A percentile compares a stretch with the other conserved stretches of the same genome.
Evolutionary conservation across 2,113 vertebrate genomes (phyloP).

Genomic region (Aviceda subcristata): DNA sequence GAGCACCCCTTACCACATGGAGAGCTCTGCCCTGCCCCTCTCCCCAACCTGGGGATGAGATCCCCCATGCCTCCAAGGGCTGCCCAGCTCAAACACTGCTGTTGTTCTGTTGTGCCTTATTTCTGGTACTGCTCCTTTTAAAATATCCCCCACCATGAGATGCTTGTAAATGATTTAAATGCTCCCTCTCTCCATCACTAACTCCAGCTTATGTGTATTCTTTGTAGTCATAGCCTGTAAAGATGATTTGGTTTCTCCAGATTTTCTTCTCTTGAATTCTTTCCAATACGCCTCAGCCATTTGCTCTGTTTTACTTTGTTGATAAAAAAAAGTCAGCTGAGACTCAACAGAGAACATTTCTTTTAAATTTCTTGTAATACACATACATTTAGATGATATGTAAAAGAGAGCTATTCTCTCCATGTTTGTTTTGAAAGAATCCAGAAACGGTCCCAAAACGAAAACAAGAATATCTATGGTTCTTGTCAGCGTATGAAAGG

Average conservation of each 20-base stretch:
- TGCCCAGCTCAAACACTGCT: background rate
- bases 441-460: slow-evolving; percentile 23
- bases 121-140: background rate
- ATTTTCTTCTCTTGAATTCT: slow-evolving; percentile 42
- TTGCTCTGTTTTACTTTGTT: slow-evolving; percentile 57
- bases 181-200: background rate
- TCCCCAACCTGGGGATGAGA: background rate
- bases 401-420: slow-evolving; percentile 13
- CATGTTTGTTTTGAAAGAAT: slow-evolving; percentile 44
- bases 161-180: background rate
- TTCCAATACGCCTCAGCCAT: slow-evolving; percentile 16
- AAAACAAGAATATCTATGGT: slow-evolving; percentile 24
- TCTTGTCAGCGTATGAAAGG: slow-evolving; percentile 16
- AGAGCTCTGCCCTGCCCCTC: background rate
- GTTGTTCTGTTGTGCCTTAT: background rate
- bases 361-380: slow-evolving; percentile 8
- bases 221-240: background rate
- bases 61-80: background rate
- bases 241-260: slow-evolving; percentile 31
- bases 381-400: background rate
- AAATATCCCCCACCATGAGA: background rate
- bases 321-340: slow-evolving; percentile 55
- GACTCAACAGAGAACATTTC: slow-evolving; percentile 32
- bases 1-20: background rate
- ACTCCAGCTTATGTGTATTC: background rate